phyloP scores from a whole-genome alignment of 2,888 invertebrate genomes.

The Apotomis betuletana region DNA sequence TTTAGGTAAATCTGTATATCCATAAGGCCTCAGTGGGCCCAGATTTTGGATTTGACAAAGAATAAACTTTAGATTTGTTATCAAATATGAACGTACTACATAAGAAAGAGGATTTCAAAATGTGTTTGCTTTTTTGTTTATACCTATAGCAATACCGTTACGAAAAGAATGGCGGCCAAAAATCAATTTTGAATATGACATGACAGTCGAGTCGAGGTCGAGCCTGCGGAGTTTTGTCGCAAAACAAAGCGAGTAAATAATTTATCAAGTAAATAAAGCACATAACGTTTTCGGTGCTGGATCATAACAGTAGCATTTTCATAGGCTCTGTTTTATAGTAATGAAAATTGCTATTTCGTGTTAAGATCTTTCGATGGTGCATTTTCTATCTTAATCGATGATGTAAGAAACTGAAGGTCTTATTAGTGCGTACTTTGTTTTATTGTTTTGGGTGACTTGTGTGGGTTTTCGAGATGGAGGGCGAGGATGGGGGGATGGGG shows the following conservation, averaged over 20 bases:
- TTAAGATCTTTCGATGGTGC: constrained; percentile 39
- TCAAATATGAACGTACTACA: no score
- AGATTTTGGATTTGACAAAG: neutral
- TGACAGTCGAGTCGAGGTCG: constrained; percentile 44
- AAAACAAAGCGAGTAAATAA: constrained; percentile 49
- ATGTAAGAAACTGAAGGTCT: constrained; percentile 79
- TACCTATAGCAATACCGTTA: constrained; percentile 44
- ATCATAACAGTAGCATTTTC: constrained; percentile 23
- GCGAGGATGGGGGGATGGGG: constrained; percentile 64
- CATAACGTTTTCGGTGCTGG: constrained; percentile 12
- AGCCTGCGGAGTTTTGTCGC: constrained; percentile 48
- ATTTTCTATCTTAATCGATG: constrained; percentile 72
- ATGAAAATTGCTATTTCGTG: constrained; percentile 6
- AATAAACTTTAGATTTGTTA: neutral
- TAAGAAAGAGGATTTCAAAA: no score
- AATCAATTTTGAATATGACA: constrained; percentile 80
- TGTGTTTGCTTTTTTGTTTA: neutral
- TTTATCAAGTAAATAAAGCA: constrained; percentile 53
- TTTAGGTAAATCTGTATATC: no score
- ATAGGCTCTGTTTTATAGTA: neutral
- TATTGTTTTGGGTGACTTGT: constrained; percentile 54
- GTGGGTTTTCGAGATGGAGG: constrained; percentile 63
- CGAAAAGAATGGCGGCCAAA: constrained; percentile 73
- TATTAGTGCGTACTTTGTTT: constrained; percentile 55
- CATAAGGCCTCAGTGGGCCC: no score